These are phyloP conservation scores for Drosophila saltans DNA, from an alignment of 1,140 invertebrate species.

Conservation along the genomic window DNA sequence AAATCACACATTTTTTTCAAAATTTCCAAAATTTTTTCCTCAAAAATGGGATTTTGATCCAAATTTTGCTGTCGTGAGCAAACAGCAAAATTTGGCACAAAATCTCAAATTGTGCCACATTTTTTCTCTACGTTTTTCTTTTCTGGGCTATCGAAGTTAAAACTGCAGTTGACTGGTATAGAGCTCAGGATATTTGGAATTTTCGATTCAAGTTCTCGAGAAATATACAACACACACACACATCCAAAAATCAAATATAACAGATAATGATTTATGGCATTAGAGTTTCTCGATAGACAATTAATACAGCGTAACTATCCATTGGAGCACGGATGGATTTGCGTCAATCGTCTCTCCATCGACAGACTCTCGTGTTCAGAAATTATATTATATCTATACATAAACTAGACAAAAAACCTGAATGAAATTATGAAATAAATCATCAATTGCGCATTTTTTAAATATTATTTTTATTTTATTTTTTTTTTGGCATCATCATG, in stretches of 20 bases:
- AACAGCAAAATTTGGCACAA: constrained; percentile 78
- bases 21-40: constrained; percentile 21
- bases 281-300: constrained; percentile 16
- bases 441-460: constrained; percentile 21
- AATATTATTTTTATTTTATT: too few species aligned
- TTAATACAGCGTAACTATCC: constrained; percentile 38
- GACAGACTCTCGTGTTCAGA: constrained; percentile 14
- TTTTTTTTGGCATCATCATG: constrained; percentile 36
- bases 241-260: constrained; percentile 11
- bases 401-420: constrained; percentile 21
- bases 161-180: constrained; percentile 67
- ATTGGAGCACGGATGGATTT: constrained; percentile 69
- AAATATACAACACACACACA: too few species aligned
- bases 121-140: constrained; percentile 11
- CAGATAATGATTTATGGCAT: constrained; percentile 22
- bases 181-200: constrained; percentile 30
- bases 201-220: constrained; percentile 44
- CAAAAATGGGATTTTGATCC: constrained; percentile 52
- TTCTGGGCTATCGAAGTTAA: constrained; percentile 33
- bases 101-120: constrained; percentile 21
- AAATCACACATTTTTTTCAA: constrained; percentile 58
- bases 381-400: constrained; percentile 50
- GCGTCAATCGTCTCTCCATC: constrained; percentile 14
- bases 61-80: constrained; percentile 82
- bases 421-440: constrained; percentile 29